Base-by-base conservation (phyloP, 1,140 invertebrate genomes). In the Drosophila ananassae region DNA sequence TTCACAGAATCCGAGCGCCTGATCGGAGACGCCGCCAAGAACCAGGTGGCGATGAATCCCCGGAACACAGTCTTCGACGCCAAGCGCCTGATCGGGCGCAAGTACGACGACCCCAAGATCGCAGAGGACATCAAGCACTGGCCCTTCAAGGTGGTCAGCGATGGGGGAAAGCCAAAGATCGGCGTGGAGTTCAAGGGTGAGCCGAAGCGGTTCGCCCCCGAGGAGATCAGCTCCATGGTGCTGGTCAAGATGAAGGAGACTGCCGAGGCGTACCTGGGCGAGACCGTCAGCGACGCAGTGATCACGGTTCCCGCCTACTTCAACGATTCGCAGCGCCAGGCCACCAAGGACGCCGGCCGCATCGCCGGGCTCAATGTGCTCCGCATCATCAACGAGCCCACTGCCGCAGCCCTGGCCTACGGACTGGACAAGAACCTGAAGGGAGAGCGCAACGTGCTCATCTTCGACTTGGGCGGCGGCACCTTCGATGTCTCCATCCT, bases 401-500 rank as follows among this genome's bases (percentile, higher is more conserved):
- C 95, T 4, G 95, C 95, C 41, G 95, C 95, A 41, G 95, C 95
- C 41, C 92, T 96, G 61, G 94, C 95, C 46, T 96, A 94, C 94
- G 98, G 94, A 90, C 94, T 94, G 92, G 96, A 97, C 79, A 95
- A 95, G 82, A 96, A 95, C 91, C 93, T 94, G 2, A 94, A 95
- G 93, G 97, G 97, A 1, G 95, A 96, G 71, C 94, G 94, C 69
- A 96, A 95, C 77, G 94, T 96, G 2, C 92, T 96, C 0, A 95
- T 96, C 58, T 96, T 96, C 66, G 95, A 96, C 87, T 92, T 96
- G 28, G 95, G 95, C 7, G 95, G 95, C 55, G 95, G 95, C 28
- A 96, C 95, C 46, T 96, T 96, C 73, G 97, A 98, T 92, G 97
- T 98, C 0, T 98, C 97, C 13, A 95, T 98, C 54, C 91, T 98